Conservation (phyloP, 2,888 invertebrate species). For the Xestia rhomboidea region DNA sequence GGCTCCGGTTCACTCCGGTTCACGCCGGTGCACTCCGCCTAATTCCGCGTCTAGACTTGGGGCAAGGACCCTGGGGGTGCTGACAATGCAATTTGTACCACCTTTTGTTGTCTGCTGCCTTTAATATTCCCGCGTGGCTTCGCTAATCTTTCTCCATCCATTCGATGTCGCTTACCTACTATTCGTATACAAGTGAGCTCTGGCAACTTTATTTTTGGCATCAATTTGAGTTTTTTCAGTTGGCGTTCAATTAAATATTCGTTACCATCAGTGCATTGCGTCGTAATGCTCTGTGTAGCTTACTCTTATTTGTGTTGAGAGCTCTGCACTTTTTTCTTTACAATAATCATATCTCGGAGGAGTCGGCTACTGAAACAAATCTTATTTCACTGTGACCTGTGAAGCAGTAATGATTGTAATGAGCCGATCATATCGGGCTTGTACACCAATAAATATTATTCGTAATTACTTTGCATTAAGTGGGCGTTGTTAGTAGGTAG, state of each 20-base stretch:
- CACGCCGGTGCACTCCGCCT: constrained; percentile 64
- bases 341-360: neutral
- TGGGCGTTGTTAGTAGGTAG: constrained; percentile 20
- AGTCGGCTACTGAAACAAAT: constrained; percentile 7
- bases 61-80: constrained; percentile 72
- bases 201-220: constrained; percentile 50
- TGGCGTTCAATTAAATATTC: constrained; percentile 37
- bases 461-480: constrained; percentile 25
- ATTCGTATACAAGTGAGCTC: constrained; percentile 30
- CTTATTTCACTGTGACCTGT: constrained; percentile 9
- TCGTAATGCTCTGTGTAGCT: constrained; percentile 7
- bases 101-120: constrained; percentile 72
- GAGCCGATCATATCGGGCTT: constrained; percentile 14
- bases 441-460: constrained; percentile 12
- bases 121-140: constrained; percentile 30
- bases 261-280: constrained; percentile 25
- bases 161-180: constrained; percentile 29
- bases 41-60: constrained; percentile 78
- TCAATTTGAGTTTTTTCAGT: constrained; percentile 37
- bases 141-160: constrained; percentile 30
- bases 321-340: constrained; percentile 1
- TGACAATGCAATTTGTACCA: constrained; percentile 63
- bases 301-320: constrained; percentile 7
- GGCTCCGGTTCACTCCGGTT: constrained; percentile 59
- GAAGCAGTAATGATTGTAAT: constrained; percentile 1